Evolutionary conservation across 2,888 invertebrate genomes (phyloP), one percentile per base, ranked within the genome.

Genomic region (Ophion costatus): DNA sequence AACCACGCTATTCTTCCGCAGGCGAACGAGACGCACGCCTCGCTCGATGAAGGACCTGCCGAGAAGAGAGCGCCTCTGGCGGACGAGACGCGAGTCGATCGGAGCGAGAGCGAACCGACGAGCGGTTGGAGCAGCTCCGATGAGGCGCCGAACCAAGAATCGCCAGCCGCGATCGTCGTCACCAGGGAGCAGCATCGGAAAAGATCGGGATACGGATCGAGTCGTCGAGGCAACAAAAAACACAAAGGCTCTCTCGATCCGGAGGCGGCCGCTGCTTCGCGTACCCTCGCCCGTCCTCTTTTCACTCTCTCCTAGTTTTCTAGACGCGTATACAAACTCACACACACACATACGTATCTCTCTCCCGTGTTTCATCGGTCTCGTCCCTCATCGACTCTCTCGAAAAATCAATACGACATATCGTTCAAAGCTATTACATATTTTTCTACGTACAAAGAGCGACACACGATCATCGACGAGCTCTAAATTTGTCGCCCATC

Each of bases 91-190:
- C 84, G 79, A 29, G 87, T 86, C 42, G 87, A 87, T 61, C 83
- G 82, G 9, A 91, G 91, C 82, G 91, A 91, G 10, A 76, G 76
- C 66, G 76, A 76, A 45, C 64, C 66, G 0, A 87, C 88, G 17
- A 51, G 51, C 9, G 91, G 91, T 82, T 92, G 92, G 91, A 91
- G 91, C 86, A 91, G 91, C 86, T 89, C 89, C n/a, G 92, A 92
- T 22, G 59, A n/a, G 2, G 71, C 22, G 22, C 42, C 1, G 10
- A 33, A 24, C 56, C 56, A 82, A 11, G 84, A 75, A 63, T 75
- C 75, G 56, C 70, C 67, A 64, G 70, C 66, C 22, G 33, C 45
- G 22, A 59, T 71, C 20, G 9, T 38, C 38, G 38, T 38, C 9
- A 56, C 29, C 63, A 85, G 67, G 85, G 85, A 83, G 17, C 51